Percentiles rank a stretch among this genome's conserved stretches.
phyloP scores from a whole-genome alignment of 2,888 invertebrate genomes.

The Colostygia pectinataria region DNA sequence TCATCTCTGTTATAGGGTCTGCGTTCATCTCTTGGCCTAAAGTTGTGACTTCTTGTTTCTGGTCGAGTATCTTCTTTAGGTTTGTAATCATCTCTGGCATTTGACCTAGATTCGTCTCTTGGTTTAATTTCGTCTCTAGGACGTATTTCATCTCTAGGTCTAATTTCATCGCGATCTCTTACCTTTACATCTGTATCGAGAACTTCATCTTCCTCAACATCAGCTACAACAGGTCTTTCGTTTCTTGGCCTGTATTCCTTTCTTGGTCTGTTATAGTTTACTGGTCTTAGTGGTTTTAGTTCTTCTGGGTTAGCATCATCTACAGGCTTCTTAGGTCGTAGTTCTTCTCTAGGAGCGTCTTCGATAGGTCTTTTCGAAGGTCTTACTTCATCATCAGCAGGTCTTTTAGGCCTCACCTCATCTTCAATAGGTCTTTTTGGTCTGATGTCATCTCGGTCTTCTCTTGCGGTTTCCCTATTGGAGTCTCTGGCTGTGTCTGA shows the following conservation, averaged over 20 bases:
- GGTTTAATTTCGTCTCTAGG: slow-evolving; percentile 39
- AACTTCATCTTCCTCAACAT: slow-evolving; percentile 37
- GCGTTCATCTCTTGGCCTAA: slow-evolving; percentile 21
- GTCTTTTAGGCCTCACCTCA: slow-evolving; percentile 21
- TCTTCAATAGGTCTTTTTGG: slow-evolving; percentile 29
- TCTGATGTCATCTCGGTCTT: slow-evolving; percentile 43
- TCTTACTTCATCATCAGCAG: slow-evolving; percentile 49
- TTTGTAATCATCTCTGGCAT: slow-evolving; percentile 52
- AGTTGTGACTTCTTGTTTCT: slow-evolving; percentile 33
- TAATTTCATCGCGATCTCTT: slow-evolving; percentile 41
- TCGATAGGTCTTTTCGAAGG: slow-evolving; percentile 34
- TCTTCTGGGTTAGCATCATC: slow-evolving; percentile 2
- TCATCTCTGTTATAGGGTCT: slow-evolving; percentile 39
- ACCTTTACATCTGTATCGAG: slow-evolving; percentile 34
- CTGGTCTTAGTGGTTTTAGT: not conserved
- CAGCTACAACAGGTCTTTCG: slow-evolving; percentile 29
- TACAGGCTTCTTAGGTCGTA: not conserved
- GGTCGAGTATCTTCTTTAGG: slow-evolving; percentile 48
- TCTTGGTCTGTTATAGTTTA: not conserved
- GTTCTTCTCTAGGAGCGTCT: not conserved
- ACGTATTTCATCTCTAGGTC: slow-evolving; percentile 36
- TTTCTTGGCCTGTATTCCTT: slow-evolving; percentile 23
- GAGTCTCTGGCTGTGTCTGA: slow-evolving; percentile 47
- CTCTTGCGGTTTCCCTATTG: no score
- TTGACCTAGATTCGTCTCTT: slow-evolving; percentile 40